These are phyloP conservation scores for Corvus moneduloides DNA, from an alignment of 2,113 vertebrate genomes.

Conservation along the genomic window DNA sequence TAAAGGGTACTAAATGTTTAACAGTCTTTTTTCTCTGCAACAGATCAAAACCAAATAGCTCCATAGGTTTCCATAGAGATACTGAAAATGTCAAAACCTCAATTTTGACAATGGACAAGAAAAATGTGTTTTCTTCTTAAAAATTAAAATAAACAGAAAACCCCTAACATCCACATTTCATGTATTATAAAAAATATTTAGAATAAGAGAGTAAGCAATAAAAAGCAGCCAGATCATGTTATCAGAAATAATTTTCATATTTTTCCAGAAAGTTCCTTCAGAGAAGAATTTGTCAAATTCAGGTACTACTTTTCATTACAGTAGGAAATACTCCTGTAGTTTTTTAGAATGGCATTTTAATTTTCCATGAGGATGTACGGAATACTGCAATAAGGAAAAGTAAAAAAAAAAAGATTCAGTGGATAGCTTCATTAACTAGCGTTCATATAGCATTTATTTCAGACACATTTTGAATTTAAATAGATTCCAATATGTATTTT, in stretches of 20 bases:
- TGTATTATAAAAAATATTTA: background rate
- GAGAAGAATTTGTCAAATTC: background rate
- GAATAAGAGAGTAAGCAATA: background rate
- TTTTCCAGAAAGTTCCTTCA: background rate
- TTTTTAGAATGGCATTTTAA: background rate
- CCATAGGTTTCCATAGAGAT: background rate
- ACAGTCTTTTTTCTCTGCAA: background rate
- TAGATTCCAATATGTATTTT: background rate
- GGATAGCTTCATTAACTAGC: background rate
- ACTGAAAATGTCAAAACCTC: background rate
- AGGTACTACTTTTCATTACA: background rate
- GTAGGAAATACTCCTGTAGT: background rate
- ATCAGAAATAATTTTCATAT: background rate
- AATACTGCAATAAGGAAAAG: background rate
- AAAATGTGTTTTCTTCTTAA: background rate
- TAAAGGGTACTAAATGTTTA: background rate
- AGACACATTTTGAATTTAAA: background rate
- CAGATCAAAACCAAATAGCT: background rate
- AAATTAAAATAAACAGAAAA: background rate
- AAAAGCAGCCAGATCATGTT: background rate
- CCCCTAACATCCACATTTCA: accelerated
- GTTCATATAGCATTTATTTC: background rate
- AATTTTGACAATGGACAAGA: background rate
- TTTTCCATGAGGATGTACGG: background rate
- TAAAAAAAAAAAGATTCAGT: background rate